Evolutionary conservation across 1,140 invertebrate genomes (phyloP), one percentile per base, ranked within the genome.

Genomic region (Plutomurus gul): DNA sequence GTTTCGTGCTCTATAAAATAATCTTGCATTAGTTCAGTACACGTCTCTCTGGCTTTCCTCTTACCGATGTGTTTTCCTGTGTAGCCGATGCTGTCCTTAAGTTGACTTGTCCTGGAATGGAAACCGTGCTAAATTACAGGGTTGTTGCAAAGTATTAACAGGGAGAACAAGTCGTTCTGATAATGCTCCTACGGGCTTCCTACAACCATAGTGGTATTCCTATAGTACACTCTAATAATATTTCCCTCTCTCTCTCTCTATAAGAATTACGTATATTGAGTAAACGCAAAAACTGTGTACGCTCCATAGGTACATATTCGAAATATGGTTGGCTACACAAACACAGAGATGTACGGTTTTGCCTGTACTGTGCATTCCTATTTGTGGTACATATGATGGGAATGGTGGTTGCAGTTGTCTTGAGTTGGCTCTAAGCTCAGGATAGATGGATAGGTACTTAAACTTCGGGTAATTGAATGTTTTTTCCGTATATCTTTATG

Each of bases 1-100:
- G 70, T 72, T 72, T 72, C 70, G 70, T 72, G 70, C 70, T 72
- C 70, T 72, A 72, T 72, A 72, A 72, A 72, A 72, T 72, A 72
- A 72, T 72, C 70, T 72, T 20, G 70, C 37, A 72, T 72, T 72
- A 72, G 70, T 46, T 65, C 56, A 65, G 56, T 65, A 65, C 56
- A 65, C 56, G 56, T 65, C n/a, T n/a, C n/a, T n/a, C 27, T 65
- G 56, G 56, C 56, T 65, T 65, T 30, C n/a, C n/a, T n/a, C 56
- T 65, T 65, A 65, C 22, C 36, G 56, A 36, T 65, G 36, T 65
- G 56, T 65, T 33, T 65, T 65, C 27, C 56, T 33, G 27, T 51
- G 47, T 51, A 22, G 47, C 56, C 30, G 18, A 25, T 65, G 47
- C 56, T 65, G 56, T 65, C 56, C 56, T 65, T 65, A 65, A 65